Evolutionary conservation across 2,888 invertebrate genomes (phyloP), one percentile per base, ranked within the genome.

Genomic region (Athalia circularis): DNA sequence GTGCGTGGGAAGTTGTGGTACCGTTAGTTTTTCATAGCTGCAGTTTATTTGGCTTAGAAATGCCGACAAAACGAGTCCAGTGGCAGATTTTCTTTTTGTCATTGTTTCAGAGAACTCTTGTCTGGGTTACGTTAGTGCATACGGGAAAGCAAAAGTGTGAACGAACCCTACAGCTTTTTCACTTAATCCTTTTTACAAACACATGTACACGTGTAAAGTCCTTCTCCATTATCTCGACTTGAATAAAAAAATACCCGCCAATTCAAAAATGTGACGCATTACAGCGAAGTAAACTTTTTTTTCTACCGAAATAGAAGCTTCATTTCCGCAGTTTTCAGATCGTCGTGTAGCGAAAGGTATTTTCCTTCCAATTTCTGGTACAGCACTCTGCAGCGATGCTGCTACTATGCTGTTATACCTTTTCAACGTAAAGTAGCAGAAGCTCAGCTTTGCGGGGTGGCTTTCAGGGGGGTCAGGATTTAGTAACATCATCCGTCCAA

Each of bases 401-500:
- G 8, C 59, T 13, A 59, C 72, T 72, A 43, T n/a, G 8, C 52
- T 52, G 50, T 4, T 15, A 64, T 29, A 8, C 9, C 59, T 11
- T 11, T 13, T 57, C 47, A 45, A 45, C 47, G 0, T 29, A 29
- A 29, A 29, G 29, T 29, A 29, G 29, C 29, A 29, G 29, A 29
- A 29, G 29, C 29, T 29, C 29, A 29, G 29, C 29, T 29, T 29
- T 29, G 29, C 29, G 29, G 29, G 29, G 29, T 29, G 29, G 29
- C 83, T 83, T 84, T 83, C 82, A 77, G 81, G 82, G 80, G 83
- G 80, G 81, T 80, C 81, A 65, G 84, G 86, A 85, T 86, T 86
- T 86, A 83, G 83, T 83, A 82, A 85, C 83, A 85, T 86, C 85
- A 84, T 86, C 83, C 85, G 84, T 85, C 83, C 86, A 86, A 86